Evolutionary conservation across 92 coral and sea anemone genomes (phyloP).

Genomic region (Epizoanthus fatuus): DNA sequence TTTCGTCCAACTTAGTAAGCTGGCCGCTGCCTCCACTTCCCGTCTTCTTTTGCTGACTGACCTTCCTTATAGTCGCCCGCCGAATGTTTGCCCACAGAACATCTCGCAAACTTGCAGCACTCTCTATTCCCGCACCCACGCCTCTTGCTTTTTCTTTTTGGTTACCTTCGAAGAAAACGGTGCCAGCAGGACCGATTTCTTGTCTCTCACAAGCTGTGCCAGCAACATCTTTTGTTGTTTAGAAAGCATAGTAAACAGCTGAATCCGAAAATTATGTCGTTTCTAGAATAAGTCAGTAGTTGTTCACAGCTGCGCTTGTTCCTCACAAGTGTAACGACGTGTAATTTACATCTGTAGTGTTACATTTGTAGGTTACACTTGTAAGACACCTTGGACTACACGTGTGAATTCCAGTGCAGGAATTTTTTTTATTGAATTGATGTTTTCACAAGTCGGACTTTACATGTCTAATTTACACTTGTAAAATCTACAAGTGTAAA

Average conservation of each 20-base stretch:
- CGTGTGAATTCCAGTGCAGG: constrained; percentile 5
- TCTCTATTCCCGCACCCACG: constrained; percentile 27
- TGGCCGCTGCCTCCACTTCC: constrained; percentile 42
- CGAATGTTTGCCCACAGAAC: constrained; percentile 32
- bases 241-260: background rate
- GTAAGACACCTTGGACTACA: background rate
- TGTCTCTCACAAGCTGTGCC: background rate
- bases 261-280: constrained; percentile 6
- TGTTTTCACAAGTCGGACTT: constrained; percentile 15
- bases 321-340: background rate
- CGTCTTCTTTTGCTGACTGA: constrained; percentile 39
- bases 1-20: constrained; percentile 44
- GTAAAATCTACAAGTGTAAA: background rate
- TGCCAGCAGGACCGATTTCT: background rate
- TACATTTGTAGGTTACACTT: background rate
- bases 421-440: background rate
- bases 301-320: constrained; percentile 13
- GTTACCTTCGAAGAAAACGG: background rate
- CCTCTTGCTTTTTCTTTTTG: background rate
- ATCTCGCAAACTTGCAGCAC: constrained; percentile 31
- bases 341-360: too few species aligned
- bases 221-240: too few species aligned
- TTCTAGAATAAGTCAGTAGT: constrained; percentile 1
- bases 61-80: constrained; percentile 27
- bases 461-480: constrained; percentile 7